Base-by-base conservation (phyloP, 2,113 vertebrate genomes). In the Brachypteracias leptosomus region DNA sequence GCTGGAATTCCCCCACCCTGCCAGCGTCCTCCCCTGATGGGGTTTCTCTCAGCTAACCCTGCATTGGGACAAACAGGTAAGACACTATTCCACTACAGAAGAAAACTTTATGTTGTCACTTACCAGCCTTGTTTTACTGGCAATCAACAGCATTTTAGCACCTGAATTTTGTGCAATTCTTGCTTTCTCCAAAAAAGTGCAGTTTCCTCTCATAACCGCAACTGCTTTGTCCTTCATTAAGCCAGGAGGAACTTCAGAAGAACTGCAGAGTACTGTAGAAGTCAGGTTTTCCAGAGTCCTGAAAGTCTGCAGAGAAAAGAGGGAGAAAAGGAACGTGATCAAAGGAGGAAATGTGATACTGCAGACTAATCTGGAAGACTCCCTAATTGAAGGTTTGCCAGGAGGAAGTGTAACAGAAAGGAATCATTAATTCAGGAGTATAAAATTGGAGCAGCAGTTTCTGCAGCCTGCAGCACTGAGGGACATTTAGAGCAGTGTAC, bases 161-260 rank as follows among this genome's bases (percentile, higher is more conserved):
- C 98, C 98, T 3, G 95, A 96, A 8, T 2, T 70, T 85, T 99
- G 98, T 58, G 99, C 99, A 51, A 99, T 95, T 44, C 79, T 65
- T 44, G 98, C 99, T 95, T 99, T 99, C 92, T 98, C 98, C 89
- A 98, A 96, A 95, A 98, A 98, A 21, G 95, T 62, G 96, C 99
- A 99, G 33, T 97, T 95, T 16, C 98, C 99, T 44, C 97, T 97
- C 97, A 98, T 98, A 57, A 99, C 99, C 46, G 98, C 98, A 83
- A 99, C 80, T 3, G 98, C 98, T 92, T 97, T 98, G 73, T 97
- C 98, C 88, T 96, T 97, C 61, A 99, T 75, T 59, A 78, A 24
- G 9, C 22, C 97, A 42, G 97, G 65, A 66, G 83, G 96, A 89
- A 98, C 71, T 13, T 98, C 98, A 42, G 97, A 90, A n/a, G 17